Percentiles rank a stretch among this genome's conserved stretches.
Evolutionary conservation across 2,113 vertebrate genomes (phyloP).

Genomic region (Passer montanus): DNA sequence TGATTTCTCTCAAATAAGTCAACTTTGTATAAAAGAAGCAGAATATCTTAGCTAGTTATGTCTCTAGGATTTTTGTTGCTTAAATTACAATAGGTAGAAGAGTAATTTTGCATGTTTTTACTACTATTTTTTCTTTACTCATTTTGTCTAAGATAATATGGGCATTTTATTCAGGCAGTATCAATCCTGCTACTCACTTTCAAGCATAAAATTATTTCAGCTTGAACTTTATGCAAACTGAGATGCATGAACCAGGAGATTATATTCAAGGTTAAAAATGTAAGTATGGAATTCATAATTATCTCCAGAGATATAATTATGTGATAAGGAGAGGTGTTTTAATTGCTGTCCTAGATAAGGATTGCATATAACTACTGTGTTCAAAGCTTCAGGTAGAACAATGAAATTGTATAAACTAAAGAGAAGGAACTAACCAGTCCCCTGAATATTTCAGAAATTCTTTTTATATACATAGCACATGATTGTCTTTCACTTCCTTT

Average conservation of each 20-base stretch:
- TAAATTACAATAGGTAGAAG: neutral
- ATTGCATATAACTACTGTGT: neutral
- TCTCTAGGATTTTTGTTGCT: neutral
- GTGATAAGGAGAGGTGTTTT: neutral
- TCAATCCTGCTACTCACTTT: neutral
- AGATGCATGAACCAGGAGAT: neutral
- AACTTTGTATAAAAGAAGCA: neutral
- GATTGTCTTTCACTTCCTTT: neutral
- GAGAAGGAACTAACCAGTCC: neutral
- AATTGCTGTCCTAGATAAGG: neutral
- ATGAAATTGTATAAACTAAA: neutral
- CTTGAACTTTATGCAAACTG: neutral
- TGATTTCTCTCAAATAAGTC: neutral
- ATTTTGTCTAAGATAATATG: neutral
- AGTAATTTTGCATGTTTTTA: neutral
- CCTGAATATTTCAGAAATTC: neutral
- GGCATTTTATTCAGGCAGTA: neutral
- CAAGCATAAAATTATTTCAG: conserved; percentile 6
- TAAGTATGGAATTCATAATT: conserved; percentile 4
- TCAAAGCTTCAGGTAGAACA: neutral
- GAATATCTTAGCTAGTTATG: neutral
- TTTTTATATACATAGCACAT: neutral
- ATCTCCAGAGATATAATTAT: conserved; percentile 30
- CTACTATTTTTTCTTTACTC: neutral
- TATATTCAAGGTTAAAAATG: conserved; percentile 12